Evolutionary conservation across 1,140 invertebrate genomes (phyloP), one percentile per base, ranked within the genome.

Genomic region (Drosophila pseudoobscura): DNA sequence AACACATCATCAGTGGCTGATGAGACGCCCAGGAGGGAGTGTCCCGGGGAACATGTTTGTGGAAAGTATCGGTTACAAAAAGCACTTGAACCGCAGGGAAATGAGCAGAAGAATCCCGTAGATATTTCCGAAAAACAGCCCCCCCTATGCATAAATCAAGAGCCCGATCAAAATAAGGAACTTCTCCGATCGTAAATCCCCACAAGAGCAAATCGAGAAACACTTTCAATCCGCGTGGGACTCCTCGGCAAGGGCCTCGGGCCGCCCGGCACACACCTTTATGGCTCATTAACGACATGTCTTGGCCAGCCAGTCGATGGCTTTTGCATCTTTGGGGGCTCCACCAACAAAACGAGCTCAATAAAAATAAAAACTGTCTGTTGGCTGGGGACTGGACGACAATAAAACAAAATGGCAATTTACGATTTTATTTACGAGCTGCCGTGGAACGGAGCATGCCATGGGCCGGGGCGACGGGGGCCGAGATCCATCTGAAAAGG

Each of bases 341-440:
- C 4, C 3, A 39, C 72, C 78, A 72, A 72, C 83, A 88, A 78
- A 88, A 88, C 83, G 83, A 83, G 83, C 79, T 83, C 83, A 79
- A 88, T 88, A 88, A 88, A 88, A 79, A 88, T 88, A 88, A 88
- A 88, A 88, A 79, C 83, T 79, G 78, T 83, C 79, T 75, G 73
- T 73, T 62, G 55, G 73, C 69, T 62, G 55, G 55, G 41, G 7
- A 44, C 66, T 70, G 66, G 45, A 69, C 63, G 80, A 83, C 83
- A 88, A 89, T 88, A 88, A 88, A 88, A 88, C 83, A 88, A 88
- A 88, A 79, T 88, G 84, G 68, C 84, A 89, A 88, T 88, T 88
- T 89, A 88, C 78, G 78, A 88, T 78, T 83, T 88, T 88, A 87
- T 87, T 87, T 87, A 87, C 83, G 83, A 87, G 74, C 82, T 61